Conservation (phyloP, 2,888 invertebrate species). For the Dione vanillae region DNA sequence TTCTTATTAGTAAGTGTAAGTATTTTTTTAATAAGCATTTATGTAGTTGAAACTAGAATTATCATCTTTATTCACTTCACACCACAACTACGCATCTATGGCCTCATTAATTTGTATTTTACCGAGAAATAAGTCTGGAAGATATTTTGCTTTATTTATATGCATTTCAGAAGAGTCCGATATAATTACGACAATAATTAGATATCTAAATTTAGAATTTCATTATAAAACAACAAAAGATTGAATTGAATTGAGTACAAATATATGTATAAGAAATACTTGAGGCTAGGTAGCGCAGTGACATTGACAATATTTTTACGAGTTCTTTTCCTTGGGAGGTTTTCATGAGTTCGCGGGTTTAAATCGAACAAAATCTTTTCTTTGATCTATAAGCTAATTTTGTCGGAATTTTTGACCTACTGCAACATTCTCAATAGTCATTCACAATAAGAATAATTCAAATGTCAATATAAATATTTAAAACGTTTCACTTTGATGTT, state of each 20-base stretch:
- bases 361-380: too few species aligned
- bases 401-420: not conserved
- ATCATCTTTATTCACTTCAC: not conserved
- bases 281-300: too few species aligned
- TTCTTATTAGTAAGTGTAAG: not conserved
- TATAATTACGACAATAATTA: conserved; percentile 22
- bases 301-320: too few species aligned
- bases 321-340: too few species aligned
- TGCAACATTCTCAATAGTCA: not conserved
- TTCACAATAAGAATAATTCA: not conserved
- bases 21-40: not conserved
- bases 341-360: too few species aligned
- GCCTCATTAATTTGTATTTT: not conserved
- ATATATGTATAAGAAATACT: too few species aligned
- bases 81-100: not conserved
- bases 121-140: not conserved
- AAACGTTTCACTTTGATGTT: conserved; percentile 31
- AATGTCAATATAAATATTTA: conserved; percentile 1
- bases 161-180: conserved; percentile 14
- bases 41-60: not conserved
- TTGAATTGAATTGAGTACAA: too few species aligned
- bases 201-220: conserved; percentile 6
- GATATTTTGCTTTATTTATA: not conserved
- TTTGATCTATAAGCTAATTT: too few species aligned
- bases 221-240: too few species aligned